Base-by-base conservation (phyloP, 2,113 vertebrate genomes). In the Coregonus clupeaformis region DNA sequence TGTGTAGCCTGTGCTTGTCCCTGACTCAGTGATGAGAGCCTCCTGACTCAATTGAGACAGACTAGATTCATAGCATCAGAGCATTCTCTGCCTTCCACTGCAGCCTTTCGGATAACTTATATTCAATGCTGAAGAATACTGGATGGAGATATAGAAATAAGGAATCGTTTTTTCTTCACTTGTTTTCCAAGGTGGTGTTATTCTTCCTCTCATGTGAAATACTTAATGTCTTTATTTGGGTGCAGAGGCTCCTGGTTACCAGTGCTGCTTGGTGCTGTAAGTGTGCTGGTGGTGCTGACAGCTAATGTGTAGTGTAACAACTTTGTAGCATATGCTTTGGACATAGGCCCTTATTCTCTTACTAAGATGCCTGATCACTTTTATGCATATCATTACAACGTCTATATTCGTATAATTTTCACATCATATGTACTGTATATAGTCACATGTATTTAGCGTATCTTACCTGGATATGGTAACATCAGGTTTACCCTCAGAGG, bases 171-270 rank as follows among this genome's bases (percentile, higher is more conserved):
- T 27, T 16, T 49, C 29, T 14, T 2, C 27, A 27, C 27, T 27
- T 27, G 27, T 27, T 27, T 27, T 27, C 27, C 27, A 27, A 27
- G 27, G 27, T 27, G 27, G 27, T 27, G 27, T 27, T 27, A 27
- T 27, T 65, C 30, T 63, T 69, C 29, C n/a, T n/a, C n/a, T n/a
- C n/a, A n/a, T n/a, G n/a, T n/a, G n/a, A n/a, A n/a, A n/a, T n/a
- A n/a, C n/a, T n/a, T 68, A 85, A 92, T 93, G 91, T 62, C 79
- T 89, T 62, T 27, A 18, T 82, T 57, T 63, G 84, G 85, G 85
- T 84, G 86, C 57, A 84, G 77, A 77, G 69, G 77, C 65, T 78
- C 69, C 74, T 89, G 88, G 81, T 75, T 88, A 29, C 76, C 74
- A 64, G 73, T 87, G 74, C 47, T 89, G 76, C 84, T 93, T 74